These are phyloP conservation scores for Hycleus cichorii DNA, from an alignment of 1,140 invertebrate genomes.

Conservation along the genomic window DNA sequence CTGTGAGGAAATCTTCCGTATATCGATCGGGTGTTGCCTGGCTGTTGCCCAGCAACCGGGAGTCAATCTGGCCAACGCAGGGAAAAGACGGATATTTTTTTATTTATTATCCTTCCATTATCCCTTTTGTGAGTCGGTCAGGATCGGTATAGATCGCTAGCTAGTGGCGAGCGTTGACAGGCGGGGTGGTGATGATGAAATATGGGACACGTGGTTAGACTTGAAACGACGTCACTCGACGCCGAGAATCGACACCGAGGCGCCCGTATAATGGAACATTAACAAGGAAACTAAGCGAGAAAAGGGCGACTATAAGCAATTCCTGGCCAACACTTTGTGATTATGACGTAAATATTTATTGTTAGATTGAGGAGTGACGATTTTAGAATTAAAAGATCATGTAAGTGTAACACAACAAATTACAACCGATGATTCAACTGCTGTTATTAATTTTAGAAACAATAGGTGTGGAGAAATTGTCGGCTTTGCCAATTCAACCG, in stretches of 20 bases:
- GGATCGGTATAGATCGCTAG: slow-evolving; percentile 24
- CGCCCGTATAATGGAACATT: slow-evolving; percentile 32
- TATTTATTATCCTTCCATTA: slow-evolving; percentile 42
- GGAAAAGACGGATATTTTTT: slow-evolving; percentile 40
- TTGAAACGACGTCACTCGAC: slow-evolving; percentile 54
- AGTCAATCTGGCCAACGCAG: slow-evolving; percentile 41
- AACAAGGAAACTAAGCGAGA: slow-evolving; percentile 17
- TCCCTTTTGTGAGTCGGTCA: slow-evolving; percentile 29
- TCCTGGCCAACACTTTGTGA: slow-evolving; percentile 15
- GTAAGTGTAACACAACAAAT: no score
- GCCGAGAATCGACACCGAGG: slow-evolving; percentile 34
- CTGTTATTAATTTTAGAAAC: no score
- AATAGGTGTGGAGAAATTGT: no score
- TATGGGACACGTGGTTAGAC: slow-evolving; percentile 60
- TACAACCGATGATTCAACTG: no score
- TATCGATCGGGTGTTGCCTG: slow-evolving; percentile 35
- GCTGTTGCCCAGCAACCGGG: slow-evolving; percentile 37
- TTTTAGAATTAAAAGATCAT: no score
- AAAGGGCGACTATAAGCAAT: slow-evolving; percentile 11
- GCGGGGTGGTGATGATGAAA: slow-evolving; percentile 53
- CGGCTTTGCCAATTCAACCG: no score
- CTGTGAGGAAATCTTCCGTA: slow-evolving; percentile 37
- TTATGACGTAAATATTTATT: slow-evolving; percentile 21
- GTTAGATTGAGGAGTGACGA: background rate
- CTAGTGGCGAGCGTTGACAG: slow-evolving; percentile 26